These are phyloP conservation scores for Rhynchopsitta pachyrhyncha DNA, from an alignment of 2,113 vertebrate species.

Conservation along the genomic window DNA sequence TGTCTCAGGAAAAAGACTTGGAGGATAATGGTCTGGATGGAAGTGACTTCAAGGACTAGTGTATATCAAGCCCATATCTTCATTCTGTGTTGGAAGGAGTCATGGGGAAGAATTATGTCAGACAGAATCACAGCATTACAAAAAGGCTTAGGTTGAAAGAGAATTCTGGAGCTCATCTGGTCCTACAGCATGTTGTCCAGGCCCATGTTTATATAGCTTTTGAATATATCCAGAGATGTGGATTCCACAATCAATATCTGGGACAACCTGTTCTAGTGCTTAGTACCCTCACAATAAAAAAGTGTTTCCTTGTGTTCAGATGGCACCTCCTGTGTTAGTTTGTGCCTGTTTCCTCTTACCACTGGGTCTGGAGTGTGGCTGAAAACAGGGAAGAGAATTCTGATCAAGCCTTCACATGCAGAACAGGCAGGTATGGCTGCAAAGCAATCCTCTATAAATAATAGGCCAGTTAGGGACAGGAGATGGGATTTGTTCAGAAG, in stretches of 20 bases:
- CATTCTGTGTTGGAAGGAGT: background rate
- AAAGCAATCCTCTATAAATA: background rate
- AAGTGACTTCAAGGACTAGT: background rate
- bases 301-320: background rate
- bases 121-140: background rate
- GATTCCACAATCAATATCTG: background rate
- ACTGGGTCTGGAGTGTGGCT: accelerated
- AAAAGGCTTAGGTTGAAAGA: background rate
- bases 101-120: background rate
- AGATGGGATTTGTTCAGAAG: background rate
- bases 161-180: background rate
- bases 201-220: background rate
- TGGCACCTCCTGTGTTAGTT: background rate
- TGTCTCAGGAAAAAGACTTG: background rate
- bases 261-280: background rate
- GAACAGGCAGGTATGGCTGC: background rate
- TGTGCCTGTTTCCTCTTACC: background rate
- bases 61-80: background rate
- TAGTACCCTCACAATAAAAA: background rate
- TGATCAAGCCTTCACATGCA: background rate
- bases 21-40: background rate
- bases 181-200: background rate
- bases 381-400: background rate
- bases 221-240: background rate
- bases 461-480: background rate